Base-by-base conservation (phyloP, 2,113 vertebrate species). In the Microtus montanus region DNA sequence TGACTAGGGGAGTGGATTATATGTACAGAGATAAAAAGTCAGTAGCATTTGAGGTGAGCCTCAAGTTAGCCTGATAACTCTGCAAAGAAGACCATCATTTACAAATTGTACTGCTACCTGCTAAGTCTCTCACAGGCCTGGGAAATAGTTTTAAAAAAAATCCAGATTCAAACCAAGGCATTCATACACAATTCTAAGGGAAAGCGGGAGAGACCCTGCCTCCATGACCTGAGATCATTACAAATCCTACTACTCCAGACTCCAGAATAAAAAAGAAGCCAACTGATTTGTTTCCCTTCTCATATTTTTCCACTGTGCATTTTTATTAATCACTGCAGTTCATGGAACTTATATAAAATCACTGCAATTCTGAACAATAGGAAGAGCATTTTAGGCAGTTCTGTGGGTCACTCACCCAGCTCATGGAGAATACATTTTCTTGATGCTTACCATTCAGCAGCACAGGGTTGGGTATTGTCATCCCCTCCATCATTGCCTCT, bases 371-470 rank as follows among this genome's bases (percentile, higher is more conserved):
- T 80, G 89, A 96, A 96, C 95, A 95, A 84, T 91, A 89, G 71
- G 35, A 84, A 7, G 64, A 85, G 64, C 89, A 12, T 88, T 96
- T 90, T 93, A 71, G 91, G 90, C 83, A 89, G 58, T 2, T 74
- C 86, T 66, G 66, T 19, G 0, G 84, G 89, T 35, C n/a, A 3
- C 86, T 84, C 24, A 2, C 73, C 90, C 93, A 58, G 73, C 28
- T 91, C 49, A 7, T 12, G 2, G 63, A 77, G 71, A 71, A 71
- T 1, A 78, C 49, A 7, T 71, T 90, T 90, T 22, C 79, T 87
- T 17, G 78, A 78, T 47, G 85, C 97, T 98, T 98, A 98, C 98
- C 98, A 94, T 91, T 97, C 71, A 10, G 95, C 10, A 94, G 30
- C 7, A 17, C n/a, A 75, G 77, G 87, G 74, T 97, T 94, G 52